These are phyloP conservation scores for Lasiommata megera DNA, from an alignment of 2,888 invertebrate genomes.

Conservation along the genomic window DNA sequence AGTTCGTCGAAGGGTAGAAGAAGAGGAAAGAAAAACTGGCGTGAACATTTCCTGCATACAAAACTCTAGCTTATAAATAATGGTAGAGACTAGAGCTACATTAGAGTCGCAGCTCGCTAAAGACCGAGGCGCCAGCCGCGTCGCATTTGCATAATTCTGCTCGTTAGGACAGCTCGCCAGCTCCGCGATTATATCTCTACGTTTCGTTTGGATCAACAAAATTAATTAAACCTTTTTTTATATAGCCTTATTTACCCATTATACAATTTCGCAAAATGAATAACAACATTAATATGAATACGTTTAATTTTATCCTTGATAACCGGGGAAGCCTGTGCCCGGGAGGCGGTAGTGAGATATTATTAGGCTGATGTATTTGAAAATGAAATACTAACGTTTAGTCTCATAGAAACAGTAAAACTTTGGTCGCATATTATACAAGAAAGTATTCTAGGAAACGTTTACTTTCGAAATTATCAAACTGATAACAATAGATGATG, in stretches of 20 bases:
- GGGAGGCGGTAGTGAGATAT: too few relatives aligned
- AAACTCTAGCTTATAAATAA: conserved; percentile 1
- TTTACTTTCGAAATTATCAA: too few relatives aligned
- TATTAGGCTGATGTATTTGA: too few relatives aligned
- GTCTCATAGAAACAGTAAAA: too few relatives aligned
- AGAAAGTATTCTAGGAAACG: too few relatives aligned
- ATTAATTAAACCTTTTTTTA: conserved; percentile 46
- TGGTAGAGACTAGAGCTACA: not conserved
- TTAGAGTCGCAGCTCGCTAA: conserved; percentile 9
- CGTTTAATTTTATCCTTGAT: too few relatives aligned
- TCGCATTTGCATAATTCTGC: conserved; percentile 68
- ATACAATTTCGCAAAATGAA: not conserved
- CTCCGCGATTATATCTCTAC: conserved; percentile 49
- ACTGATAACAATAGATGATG: too few relatives aligned
- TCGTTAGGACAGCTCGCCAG: conserved; percentile 51
- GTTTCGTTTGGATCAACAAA: conserved; percentile 49
- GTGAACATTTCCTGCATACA: not conserved
- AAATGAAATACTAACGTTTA: too few relatives aligned
- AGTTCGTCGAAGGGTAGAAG: too few relatives aligned
- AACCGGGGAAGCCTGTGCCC: too few relatives aligned
- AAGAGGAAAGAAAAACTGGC: not conserved
- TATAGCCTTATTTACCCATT: conserved; percentile 20
- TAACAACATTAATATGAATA: too few relatives aligned
- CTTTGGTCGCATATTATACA: too few relatives aligned
- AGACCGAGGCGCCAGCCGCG: conserved; percentile 20